Evolutionary conservation across 2,113 vertebrate genomes (phyloP).

Genomic region (Alexandromys fortis): DNA sequence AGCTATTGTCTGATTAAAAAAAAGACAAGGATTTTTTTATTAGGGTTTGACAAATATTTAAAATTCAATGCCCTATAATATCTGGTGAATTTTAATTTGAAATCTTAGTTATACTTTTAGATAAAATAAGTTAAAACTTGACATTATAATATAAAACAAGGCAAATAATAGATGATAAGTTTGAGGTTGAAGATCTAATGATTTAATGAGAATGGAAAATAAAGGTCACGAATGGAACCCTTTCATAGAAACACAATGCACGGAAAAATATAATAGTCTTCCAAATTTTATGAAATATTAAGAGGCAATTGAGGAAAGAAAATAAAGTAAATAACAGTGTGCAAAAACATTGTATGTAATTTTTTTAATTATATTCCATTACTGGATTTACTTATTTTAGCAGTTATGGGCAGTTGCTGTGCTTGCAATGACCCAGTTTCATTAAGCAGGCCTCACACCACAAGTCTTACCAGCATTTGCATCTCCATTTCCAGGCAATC

Average conservation of each 20-base stretch:
- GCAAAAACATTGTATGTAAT: neutral
- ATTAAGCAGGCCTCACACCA: neutral
- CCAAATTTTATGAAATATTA: neutral
- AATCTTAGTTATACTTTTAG: neutral
- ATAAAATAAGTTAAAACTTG: neutral
- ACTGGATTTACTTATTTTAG: neutral
- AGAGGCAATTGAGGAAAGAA: neutral
- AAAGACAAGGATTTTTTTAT: neutral
- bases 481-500: neutral
- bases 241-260: neutral
- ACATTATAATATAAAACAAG: neutral
- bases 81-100: neutral
- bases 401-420: neutral
- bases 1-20: neutral
- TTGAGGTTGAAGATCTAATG: accelerated
- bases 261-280: neutral
- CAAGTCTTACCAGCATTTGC: neutral
- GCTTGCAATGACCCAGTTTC: neutral
- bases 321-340: neutral
- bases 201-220: neutral
- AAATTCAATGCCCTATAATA: neutral
- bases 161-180: neutral
- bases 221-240: neutral
- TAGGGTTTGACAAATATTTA: neutral
- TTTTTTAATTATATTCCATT: neutral